phyloP scores from a whole-genome alignment of 2,888 invertebrate genomes.

The Buathra laborator region DNA sequence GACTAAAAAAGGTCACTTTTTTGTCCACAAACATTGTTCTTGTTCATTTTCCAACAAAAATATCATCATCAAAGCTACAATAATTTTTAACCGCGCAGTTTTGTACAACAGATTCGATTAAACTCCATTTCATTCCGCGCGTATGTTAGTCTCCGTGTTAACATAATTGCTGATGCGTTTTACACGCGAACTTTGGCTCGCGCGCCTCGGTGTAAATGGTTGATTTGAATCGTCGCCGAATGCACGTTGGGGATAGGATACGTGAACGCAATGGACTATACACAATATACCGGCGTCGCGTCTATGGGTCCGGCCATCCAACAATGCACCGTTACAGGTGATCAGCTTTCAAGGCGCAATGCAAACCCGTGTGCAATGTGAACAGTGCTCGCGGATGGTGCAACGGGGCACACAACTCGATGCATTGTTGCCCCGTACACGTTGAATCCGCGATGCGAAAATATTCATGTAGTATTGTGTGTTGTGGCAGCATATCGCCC shows the following conservation, averaged over 20 bases:
- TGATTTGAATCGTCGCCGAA: conserved; percentile 55
- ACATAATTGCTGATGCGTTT: conserved; percentile 54
- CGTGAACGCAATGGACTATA: conserved; percentile 21
- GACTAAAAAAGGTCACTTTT: too few relatives aligned
- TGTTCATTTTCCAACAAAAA: too few relatives aligned
- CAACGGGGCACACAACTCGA: conserved; percentile 34
- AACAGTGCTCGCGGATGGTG: conserved; percentile 52
- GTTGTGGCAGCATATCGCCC: conserved; percentile 32
- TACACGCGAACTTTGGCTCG: conserved; percentile 40
- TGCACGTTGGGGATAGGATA: conserved; percentile 47
- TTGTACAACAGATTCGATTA: too few relatives aligned
- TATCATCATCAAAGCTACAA: too few relatives aligned
- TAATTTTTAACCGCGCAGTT: too few relatives aligned
- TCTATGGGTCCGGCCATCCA: conserved; percentile 59
- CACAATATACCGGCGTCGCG: conserved; percentile 20
- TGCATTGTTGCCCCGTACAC: conserved; percentile 61
- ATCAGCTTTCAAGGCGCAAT: conserved; percentile 70
- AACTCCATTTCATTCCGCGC: too few relatives aligned
- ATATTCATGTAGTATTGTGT: conserved; percentile 63
- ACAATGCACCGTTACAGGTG: conserved; percentile 71
- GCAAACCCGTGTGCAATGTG: conserved; percentile 59
- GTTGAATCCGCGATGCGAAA: conserved; percentile 62
- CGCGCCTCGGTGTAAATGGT: not conserved
- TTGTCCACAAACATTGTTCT: too few relatives aligned
- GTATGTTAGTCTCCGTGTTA: too few relatives aligned